Evolutionary conservation across 2,797 vertebrate species (phyloP), one percentile per base, ranked within the genome.

Genomic region (Onychomys arenicola): DNA sequence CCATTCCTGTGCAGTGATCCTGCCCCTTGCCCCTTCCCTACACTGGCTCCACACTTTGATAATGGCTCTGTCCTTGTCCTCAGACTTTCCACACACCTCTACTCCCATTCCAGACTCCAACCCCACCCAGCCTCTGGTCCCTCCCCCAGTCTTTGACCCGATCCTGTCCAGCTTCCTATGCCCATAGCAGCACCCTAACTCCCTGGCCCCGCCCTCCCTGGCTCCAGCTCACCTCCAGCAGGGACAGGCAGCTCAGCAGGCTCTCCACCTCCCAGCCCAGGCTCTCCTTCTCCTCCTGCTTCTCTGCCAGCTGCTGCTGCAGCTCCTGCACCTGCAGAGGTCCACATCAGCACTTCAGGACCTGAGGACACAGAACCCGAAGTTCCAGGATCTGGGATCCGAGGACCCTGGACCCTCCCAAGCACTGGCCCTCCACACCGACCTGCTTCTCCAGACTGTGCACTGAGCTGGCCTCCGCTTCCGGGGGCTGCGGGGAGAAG

Each of bases 211-310:
- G 6, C 23, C 43, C 43, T 73, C 19, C 43, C 46, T 2, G 19
- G 13, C 2, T n/a, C 43, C 12, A 2, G 2, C 96, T 49, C 92
- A 99, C 98, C 98, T 99, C 99, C 95, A 98, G 67, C 0, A 98
- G 98, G 71, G 98, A 98, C 67, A 99, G 94, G 17, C 97, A 97
- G 96, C 99, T 99, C 93, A 96, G 97, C 91, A 99, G 94, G 90
- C 99, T 99, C 92, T 99, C 99, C 57, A 99, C 98, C 97, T 99
- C 99, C 5, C 98, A 97, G 29, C 97, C 98, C 85, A 99, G 98
- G 73, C 92, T 98, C 97, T 99, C 99, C 91, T 99, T 99, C 96
- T 99, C 99, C 4, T 98, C 98, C 21, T 99, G 99, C 9, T 98
- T 98, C 46, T 98, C 98, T 0, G 93, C 98, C 86, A 99, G 98